phyloP scores from a whole-genome alignment of 2,797 vertebrate genomes.

The Muraenolepis orangiensis region DNA sequence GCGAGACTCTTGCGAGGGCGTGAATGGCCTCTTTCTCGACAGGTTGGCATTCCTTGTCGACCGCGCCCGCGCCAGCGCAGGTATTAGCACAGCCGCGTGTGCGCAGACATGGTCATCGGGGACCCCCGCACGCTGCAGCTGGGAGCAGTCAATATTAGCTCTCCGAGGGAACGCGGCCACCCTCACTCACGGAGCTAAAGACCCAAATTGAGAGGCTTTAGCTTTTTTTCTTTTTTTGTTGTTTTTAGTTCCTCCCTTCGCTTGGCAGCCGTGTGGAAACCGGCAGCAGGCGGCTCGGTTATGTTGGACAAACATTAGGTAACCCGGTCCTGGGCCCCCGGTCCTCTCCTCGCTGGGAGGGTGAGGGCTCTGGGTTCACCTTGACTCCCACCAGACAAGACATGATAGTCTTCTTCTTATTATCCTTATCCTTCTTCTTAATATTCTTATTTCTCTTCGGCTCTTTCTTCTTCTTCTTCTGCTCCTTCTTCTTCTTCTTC shows the following conservation, averaged over 20 bases:
- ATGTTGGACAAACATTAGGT: slow-evolving; percentile 68
- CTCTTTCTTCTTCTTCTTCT: too few relatives aligned
- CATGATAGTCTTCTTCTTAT: slow-evolving; percentile 3
- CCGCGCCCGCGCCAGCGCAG: slow-evolving; percentile 24
- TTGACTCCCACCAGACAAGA: slow-evolving; percentile 25
- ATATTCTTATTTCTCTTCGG: too few relatives aligned
- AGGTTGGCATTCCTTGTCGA: slow-evolving; percentile 49
- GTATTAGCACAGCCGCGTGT: slow-evolving; percentile 44
- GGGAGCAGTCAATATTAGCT: slow-evolving; percentile 76
- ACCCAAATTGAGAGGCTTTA: slow-evolving; percentile 65
- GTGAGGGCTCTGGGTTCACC: slow-evolving; percentile 53
- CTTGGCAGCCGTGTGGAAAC: slow-evolving; percentile 57
- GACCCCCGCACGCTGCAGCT: slow-evolving; percentile 57
- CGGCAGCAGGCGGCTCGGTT: slow-evolving; percentile 65
- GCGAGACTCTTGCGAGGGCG: slow-evolving; percentile 32
- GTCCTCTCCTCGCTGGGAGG: slow-evolving; percentile 49
- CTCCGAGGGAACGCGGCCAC: slow-evolving; percentile 71
- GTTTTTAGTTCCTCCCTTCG: background rate
- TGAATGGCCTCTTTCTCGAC: slow-evolving; percentile 58
- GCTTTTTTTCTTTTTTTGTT: slow-evolving; percentile 33
- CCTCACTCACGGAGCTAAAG: slow-evolving; percentile 69
- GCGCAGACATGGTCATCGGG: slow-evolving; percentile 41
- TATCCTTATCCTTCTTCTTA: background rate
- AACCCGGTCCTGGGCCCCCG: slow-evolving; percentile 57
- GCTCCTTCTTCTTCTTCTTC: too few relatives aligned